Evolutionary conservation across 30 jellyfish, hydroid and myxozoan species (phyloP).

Genomic region (Hydractinia echinata): DNA sequence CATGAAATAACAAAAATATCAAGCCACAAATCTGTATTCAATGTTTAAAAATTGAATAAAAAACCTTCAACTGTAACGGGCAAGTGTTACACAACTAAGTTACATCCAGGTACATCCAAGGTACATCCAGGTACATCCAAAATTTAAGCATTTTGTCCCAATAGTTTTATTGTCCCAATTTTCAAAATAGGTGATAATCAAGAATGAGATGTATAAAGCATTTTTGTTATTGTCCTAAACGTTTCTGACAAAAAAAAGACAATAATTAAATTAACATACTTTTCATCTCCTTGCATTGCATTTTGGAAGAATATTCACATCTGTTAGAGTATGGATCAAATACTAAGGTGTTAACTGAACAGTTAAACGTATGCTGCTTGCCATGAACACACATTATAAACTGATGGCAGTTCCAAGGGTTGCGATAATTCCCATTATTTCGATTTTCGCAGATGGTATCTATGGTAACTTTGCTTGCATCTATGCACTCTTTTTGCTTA

Average conservation of each 20-base stretch:
- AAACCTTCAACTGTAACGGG: no score
- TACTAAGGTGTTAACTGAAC: constrained; percentile 52
- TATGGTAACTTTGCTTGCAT: not conserved
- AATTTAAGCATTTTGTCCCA: no score
- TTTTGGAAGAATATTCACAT: not conserved
- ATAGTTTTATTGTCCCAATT: no score
- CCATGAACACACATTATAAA: constrained; percentile 65
- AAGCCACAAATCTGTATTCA: no score
- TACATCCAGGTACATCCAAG: no score
- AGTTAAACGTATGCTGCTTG: constrained; percentile 44
- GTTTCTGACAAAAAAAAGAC: not conserved
- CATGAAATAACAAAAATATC: no score
- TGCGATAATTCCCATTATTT: constrained; percentile 54
- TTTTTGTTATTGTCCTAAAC: not conserved
- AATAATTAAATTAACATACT: no score
- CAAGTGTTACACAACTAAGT: no score
- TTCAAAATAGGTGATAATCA: no score
- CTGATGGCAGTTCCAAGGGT: constrained; percentile 85
- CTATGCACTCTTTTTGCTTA: not conserved
- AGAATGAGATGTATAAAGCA: no score
- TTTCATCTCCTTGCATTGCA: not conserved
- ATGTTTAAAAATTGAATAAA: no score
- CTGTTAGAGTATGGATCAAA: constrained; percentile 60
- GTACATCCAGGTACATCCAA: no score
- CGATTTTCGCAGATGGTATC: constrained; percentile 48